Percentiles rank a stretch among this genome's conserved stretches.
These are phyloP conservation scores for Orchesellides sinensis DNA, from an alignment of 2,888 invertebrate species.

Conservation along the genomic window DNA sequence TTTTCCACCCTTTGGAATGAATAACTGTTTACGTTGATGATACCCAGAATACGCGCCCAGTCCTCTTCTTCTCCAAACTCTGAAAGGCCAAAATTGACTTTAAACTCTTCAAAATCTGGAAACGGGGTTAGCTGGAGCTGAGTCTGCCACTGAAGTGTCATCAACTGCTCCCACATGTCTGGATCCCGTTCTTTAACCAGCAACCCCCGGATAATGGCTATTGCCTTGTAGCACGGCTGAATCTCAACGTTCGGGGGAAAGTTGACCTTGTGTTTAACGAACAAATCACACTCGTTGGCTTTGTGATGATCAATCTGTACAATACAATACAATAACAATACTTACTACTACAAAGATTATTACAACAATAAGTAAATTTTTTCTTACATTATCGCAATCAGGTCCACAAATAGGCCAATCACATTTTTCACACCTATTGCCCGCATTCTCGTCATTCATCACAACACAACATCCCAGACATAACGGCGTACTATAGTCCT, in stretches of 20 bases:
- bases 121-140: slow-evolving; percentile 42
- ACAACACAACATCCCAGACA: slow-evolving; percentile 67
- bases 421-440: slow-evolving; percentile 81
- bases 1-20: slow-evolving; percentile 66
- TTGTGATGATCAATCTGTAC: slow-evolving; percentile 48
- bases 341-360: neutral
- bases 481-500: slow-evolving; percentile 80
- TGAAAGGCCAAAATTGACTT: slow-evolving; percentile 53
- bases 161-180: slow-evolving; percentile 55
- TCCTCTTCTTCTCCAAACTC: slow-evolving; percentile 59
- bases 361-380: too few species aligned
- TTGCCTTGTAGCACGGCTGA: slow-evolving; percentile 68
- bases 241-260: slow-evolving; percentile 67
- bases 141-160: slow-evolving; percentile 61
- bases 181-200: slow-evolving; percentile 59
- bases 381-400: slow-evolving; percentile 79
- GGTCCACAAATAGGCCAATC: slow-evolving; percentile 90
- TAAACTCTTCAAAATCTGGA: slow-evolving; percentile 56
- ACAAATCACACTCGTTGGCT: slow-evolving; percentile 60
- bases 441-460: slow-evolving; percentile 65
- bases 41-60: slow-evolving; percentile 63
- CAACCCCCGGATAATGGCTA: slow-evolving; percentile 64
- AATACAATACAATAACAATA: neutral
- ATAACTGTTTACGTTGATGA: slow-evolving; percentile 65
- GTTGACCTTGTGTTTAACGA: slow-evolving; percentile 47